Percentiles rank a stretch among this genome's conserved stretches.
These are phyloP conservation scores for Amphiura filiformis DNA, from an alignment of 35 echinoderm and acorn worm genomes.

Conservation along the genomic window DNA sequence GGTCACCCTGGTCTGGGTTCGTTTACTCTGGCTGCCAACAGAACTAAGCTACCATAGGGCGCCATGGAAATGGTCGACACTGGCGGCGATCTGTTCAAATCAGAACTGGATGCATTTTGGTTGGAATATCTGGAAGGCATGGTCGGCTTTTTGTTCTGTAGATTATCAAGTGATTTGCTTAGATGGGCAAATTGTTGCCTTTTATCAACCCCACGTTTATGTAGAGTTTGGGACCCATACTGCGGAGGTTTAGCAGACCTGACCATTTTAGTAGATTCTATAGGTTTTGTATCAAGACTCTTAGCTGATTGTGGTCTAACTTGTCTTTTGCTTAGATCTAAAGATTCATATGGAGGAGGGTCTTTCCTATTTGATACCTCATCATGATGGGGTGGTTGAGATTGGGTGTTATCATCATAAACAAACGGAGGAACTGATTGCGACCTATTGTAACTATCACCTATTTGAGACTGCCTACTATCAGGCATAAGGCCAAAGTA, in stretches of 20 bases:
- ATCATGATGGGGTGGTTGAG: not conserved
- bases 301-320: not conserved
- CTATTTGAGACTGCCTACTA: not conserved
- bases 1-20: not conserved
- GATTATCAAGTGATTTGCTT: not conserved
- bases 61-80: not conserved
- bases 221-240: not conserved
- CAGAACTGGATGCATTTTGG: not conserved
- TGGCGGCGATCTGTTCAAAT: not conserved
- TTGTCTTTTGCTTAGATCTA: not conserved
- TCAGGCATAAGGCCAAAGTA: conserved; percentile 13
- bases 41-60: not conserved
- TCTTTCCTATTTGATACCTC: not conserved
- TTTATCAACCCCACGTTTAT: not conserved
- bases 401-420: not conserved
- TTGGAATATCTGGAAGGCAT: not conserved
- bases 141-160: not conserved
- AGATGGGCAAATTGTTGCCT: not conserved
- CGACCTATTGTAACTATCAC: not conserved
- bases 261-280: not conserved
- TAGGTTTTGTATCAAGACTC: not conserved
- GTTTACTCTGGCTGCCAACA: not conserved
- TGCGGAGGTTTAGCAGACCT: not conserved
- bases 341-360: not conserved
- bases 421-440: not conserved